phyloP scores from a whole-genome alignment of 2,888 invertebrate species.

The Diachrysia chrysitis region DNA sequence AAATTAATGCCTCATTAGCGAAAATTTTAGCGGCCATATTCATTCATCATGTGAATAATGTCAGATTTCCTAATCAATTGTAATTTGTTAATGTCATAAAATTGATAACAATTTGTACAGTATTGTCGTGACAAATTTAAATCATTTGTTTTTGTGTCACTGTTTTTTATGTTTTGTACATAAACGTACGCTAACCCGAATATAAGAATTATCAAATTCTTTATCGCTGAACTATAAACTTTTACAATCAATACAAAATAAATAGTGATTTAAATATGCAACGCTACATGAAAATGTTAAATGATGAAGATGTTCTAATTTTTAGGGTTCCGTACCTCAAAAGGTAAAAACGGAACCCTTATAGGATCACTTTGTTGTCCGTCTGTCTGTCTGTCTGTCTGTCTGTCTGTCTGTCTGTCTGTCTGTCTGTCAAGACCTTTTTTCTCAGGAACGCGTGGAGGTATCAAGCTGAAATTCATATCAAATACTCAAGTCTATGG shows the following conservation, averaged over 20 bases:
- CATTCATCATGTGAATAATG: no score
- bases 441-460: no score
- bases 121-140: not conserved
- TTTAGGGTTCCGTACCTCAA: not conserved
- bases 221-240: slow-evolving; percentile 45
- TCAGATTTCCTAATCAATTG: not conserved
- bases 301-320: not conserved
- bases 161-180: not conserved
- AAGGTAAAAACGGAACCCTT: no score
- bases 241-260: slow-evolving; percentile 20
- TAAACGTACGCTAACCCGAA: slow-evolving; percentile 3
- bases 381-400: no score
- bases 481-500: no score
- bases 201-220: slow-evolving; percentile 18
- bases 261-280: slow-evolving; percentile 1
- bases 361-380: no score
- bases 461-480: no score
- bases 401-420: no score
- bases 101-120: not conserved
- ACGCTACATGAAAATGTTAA: not conserved
- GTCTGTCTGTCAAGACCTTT: no score
- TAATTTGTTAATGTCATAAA: not conserved
- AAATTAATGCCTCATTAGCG: no score
- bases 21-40: no score
- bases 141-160: not conserved